Evolutionary conservation across 2,888 invertebrate species (phyloP).

Genomic region (Hydraecia micacea): DNA sequence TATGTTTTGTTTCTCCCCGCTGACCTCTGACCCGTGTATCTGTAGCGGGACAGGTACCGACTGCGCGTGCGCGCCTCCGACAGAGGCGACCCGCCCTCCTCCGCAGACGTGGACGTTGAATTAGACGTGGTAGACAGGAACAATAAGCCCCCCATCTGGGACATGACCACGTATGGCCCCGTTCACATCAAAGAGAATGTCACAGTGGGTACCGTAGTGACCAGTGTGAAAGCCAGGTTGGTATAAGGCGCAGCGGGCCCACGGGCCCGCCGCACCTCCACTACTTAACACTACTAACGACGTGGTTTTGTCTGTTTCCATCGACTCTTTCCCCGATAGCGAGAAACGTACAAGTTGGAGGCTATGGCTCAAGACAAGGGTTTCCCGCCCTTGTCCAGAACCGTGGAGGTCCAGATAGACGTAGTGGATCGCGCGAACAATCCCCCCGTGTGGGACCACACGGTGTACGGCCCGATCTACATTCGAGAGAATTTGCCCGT

Average conservation of each 20-base stretch:
- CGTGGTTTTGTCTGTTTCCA: slow-evolving; percentile 92
- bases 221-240: slow-evolving; percentile 99
- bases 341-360: slow-evolving; percentile 99
- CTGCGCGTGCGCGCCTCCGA: slow-evolving; percentile 99
- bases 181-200: slow-evolving; percentile 99
- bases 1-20: slow-evolving; percentile 92
- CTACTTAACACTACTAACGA: slow-evolving; percentile 92
- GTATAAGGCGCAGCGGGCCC: slow-evolving; percentile 92
- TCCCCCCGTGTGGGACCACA: slow-evolving; percentile 99
- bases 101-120: slow-evolving; percentile 98
- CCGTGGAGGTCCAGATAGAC: slow-evolving; percentile 99
- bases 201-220: slow-evolving; percentile 99
- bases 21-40: slow-evolving; percentile 94
- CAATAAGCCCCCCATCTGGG: slow-evolving; percentile 99
- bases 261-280: slow-evolving; percentile 87
- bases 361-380: slow-evolving; percentile 99
- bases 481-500: slow-evolving; percentile 99
- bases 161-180: slow-evolving; percentile 98
- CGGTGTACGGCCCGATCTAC: slow-evolving; percentile 98
- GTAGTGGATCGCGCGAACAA: slow-evolving; percentile 99
- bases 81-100: slow-evolving; percentile 97
- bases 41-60: slow-evolving; percentile 98
- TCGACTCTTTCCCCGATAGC: slow-evolving; percentile 93
- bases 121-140: slow-evolving; percentile 99
- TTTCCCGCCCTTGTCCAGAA: slow-evolving; percentile 97